phyloP scores from a whole-genome alignment of 2,888 invertebrate genomes.

The Cantharis flavilabris region DNA sequence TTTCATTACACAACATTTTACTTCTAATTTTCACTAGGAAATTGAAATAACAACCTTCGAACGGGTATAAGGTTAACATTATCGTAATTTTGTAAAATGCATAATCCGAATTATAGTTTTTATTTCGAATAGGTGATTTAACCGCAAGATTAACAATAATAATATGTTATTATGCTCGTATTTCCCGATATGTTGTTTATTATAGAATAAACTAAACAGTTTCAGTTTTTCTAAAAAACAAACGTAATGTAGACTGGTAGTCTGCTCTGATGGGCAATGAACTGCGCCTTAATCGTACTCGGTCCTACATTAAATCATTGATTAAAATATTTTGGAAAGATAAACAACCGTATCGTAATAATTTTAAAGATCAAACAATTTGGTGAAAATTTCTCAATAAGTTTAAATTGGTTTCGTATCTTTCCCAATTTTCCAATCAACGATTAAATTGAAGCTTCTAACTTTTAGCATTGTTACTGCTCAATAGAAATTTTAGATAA shows the following conservation, averaged over 20 bases:
- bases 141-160: neutral
- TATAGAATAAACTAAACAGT: neutral
- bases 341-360: neutral
- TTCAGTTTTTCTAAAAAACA: neutral
- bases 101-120: neutral
- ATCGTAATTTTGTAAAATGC: neutral
- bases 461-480: neutral
- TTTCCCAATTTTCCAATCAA: neutral
- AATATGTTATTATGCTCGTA: neutral
- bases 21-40: neutral
- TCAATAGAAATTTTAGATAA: neutral
- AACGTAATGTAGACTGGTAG: too few species aligned
- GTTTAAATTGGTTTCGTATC: neutral
- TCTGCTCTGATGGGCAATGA: neutral
- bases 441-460: neutral
- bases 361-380: neutral
- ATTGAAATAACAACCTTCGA: neutral
- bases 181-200: neutral
- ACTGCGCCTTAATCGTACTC: neutral
- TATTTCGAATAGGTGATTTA: neutral
- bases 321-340: neutral
- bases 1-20: neutral
- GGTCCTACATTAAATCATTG: neutral
- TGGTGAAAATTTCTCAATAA: too few species aligned
- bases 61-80: neutral